A percentile compares a stretch with the other conserved stretches of the same genome.
Conservation (phyloP, 2,797 vertebrate species). For the Mus caroli region DNA sequence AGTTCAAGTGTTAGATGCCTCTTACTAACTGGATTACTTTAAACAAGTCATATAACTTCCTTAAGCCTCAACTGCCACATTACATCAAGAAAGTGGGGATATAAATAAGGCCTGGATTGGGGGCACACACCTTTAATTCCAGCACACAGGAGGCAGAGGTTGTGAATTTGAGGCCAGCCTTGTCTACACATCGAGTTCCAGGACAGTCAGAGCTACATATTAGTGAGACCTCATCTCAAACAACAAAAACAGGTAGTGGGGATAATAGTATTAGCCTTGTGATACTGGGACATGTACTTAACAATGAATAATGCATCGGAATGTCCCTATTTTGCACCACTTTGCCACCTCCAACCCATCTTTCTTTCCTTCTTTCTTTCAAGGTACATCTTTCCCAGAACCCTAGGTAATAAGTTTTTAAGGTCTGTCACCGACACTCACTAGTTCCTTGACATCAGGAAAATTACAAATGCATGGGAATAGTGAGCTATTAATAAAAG, state of each 20-base stretch:
- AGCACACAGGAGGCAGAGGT: neutral
- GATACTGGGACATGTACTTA: neutral
- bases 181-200: neutral
- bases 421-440: constrained; percentile 33
- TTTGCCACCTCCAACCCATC: constrained; percentile 16
- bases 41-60: constrained; percentile 37
- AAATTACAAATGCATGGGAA: constrained; percentile 44
- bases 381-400: constrained; percentile 29
- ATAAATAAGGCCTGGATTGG: neutral
- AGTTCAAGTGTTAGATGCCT: constrained; percentile 59
- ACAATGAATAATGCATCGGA: neutral
- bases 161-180: neutral
- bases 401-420: constrained; percentile 28
- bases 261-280: neutral
- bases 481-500: neutral
- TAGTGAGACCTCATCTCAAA: neutral
- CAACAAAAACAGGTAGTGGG: neutral
- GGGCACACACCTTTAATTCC: neutral
- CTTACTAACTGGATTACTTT: constrained; percentile 38
- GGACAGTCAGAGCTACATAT: neutral
- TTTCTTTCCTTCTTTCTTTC: constrained; percentile 24
- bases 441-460: constrained; percentile 10
- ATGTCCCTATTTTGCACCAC: constrained; percentile 11
- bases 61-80: constrained; percentile 34
- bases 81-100: neutral